Evolutionary conservation across 2,797 vertebrate genomes (phyloP).

Genomic region (Choloepus didactylus): DNA sequence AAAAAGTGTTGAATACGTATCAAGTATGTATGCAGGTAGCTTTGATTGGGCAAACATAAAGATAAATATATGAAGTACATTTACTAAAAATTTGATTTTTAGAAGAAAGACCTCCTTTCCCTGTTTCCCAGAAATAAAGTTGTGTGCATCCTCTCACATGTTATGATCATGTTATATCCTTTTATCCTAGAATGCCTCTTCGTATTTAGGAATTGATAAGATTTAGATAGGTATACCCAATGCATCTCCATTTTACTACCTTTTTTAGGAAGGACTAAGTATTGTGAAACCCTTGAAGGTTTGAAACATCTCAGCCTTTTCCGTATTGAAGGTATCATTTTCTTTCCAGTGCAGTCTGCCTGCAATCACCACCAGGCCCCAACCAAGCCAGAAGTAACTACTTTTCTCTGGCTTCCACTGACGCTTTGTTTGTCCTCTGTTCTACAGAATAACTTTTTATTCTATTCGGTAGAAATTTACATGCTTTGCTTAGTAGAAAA

Average conservation of each 20-base stretch:
- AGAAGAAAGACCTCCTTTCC: background rate
- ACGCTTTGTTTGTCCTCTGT: conserved; percentile 6
- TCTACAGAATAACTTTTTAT: background rate
- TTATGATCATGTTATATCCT: background rate
- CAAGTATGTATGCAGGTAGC: background rate
- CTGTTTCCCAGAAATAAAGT: conserved; percentile 12
- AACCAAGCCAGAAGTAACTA: conserved; percentile 30
- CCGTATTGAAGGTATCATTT: background rate
- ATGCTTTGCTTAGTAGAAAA: conserved; percentile 46
- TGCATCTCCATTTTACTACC: conserved; percentile 23
- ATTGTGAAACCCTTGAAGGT: background rate
- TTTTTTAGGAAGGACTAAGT: conserved; percentile 39
- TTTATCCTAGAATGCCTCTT: conserved; percentile 38
- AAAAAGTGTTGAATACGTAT: background rate
- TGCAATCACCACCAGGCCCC: background rate
- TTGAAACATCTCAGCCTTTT: conserved; percentile 28
- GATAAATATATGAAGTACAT: background rate
- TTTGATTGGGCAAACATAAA: background rate
- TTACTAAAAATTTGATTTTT: conserved; percentile 22
- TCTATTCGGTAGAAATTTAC: conserved; percentile 43
- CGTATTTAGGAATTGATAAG: background rate
- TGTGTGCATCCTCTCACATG: background rate
- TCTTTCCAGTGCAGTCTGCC: conserved; percentile 27
- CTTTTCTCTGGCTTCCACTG: conserved; percentile 34
- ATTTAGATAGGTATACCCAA: background rate